Conservation (phyloP, 1,140 invertebrate species). For the Chionoecetes opilio region DNA sequence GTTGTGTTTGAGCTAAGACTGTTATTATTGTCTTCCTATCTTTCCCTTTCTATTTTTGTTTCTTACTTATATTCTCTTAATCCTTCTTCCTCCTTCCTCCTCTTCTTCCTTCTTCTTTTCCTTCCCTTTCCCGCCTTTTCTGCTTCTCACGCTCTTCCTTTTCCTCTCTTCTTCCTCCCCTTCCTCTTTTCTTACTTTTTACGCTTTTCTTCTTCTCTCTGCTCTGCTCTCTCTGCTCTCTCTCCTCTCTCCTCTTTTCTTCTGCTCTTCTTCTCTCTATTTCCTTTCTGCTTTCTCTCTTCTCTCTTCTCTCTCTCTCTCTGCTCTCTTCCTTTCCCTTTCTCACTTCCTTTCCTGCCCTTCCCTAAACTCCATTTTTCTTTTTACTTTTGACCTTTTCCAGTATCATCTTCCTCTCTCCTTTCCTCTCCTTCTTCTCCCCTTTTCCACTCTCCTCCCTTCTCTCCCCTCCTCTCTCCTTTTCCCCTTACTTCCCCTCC, state of each 20-base stretch:
- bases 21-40: too few relatives aligned
- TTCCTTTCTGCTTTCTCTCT: neutral
- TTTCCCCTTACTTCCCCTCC: neutral
- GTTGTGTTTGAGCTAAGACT: too few relatives aligned
- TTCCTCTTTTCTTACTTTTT: neutral
- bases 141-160: too few relatives aligned
- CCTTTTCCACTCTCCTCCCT: neutral
- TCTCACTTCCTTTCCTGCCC: neutral
- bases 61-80: too few relatives aligned
- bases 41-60: too few relatives aligned
- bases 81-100: too few relatives aligned
- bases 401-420: neutral
- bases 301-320: constrained; percentile 2
- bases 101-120: too few relatives aligned
- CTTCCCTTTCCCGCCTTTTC: neutral
- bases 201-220: neutral
- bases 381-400: neutral
- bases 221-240: neutral
- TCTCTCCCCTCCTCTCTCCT: too few relatives aligned
- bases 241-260: neutral
- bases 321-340: neutral
- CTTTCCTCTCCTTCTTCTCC: neutral
- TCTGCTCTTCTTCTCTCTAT: neutral
- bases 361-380: neutral
- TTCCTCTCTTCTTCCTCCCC: neutral